These are phyloP conservation scores for Takifugu flavidus DNA, from an alignment of 2,113 vertebrate genomes.

Conservation along the genomic window DNA sequence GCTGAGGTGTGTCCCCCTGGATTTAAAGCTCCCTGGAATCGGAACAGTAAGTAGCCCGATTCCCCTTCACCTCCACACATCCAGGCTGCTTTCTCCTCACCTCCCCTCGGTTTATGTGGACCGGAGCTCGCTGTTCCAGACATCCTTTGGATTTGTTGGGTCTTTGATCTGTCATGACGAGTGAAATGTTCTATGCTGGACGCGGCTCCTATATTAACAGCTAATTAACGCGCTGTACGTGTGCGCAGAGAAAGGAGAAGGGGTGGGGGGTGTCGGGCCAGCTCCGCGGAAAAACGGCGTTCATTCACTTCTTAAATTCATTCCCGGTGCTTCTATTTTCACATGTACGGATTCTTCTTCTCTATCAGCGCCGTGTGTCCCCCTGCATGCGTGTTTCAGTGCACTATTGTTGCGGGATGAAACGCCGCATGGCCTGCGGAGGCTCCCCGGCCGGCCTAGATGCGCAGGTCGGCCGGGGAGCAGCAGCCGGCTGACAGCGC, in stretches of 20 bases:
- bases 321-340: not conserved
- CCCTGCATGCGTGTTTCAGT: not conserved
- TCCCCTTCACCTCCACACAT: conserved; percentile 30
- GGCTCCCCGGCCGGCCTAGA: conserved; percentile 14
- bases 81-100: conserved; percentile 1
- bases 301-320: not conserved
- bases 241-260: conserved; percentile 33
- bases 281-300: conserved; percentile 6
- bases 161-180: not conserved
- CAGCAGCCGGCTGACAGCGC: conserved; percentile 44
- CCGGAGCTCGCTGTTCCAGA: not conserved
- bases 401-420: not conserved
- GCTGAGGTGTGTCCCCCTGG: conserved; percentile 19
- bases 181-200: not conserved
- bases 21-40: conserved; percentile 27
- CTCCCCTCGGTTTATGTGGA: not conserved
- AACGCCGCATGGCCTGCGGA: conserved; percentile 24
- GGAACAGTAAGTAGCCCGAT: conserved; percentile 50
- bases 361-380: not conserved
- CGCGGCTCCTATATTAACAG: not conserved
- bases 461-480: conserved; percentile 35
- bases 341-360: not conserved
- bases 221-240: conserved; percentile 45
- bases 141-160: not conserved
- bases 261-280: not conserved